A percentile compares a stretch with the other conserved stretches of the same genome.
These are phyloP conservation scores for Drosophila lutescens DNA, from an alignment of 2,888 invertebrate genomes.

Conservation along the genomic window DNA sequence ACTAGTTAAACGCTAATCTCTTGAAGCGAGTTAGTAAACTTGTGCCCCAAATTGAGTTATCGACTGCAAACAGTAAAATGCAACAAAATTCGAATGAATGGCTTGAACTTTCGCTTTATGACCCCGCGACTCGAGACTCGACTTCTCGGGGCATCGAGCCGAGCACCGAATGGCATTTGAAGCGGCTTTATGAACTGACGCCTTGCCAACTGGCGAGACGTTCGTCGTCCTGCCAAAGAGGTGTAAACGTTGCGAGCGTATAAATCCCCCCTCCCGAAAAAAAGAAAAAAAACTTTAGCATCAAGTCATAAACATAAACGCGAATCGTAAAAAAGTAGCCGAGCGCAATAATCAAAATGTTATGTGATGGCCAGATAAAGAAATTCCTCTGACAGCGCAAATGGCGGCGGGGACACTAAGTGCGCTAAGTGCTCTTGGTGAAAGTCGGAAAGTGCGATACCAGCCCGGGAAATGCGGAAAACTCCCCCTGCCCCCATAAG, in stretches of 20 bases:
- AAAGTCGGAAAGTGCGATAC: slow-evolving; percentile 19
- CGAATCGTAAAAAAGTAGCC: slow-evolving; percentile 48
- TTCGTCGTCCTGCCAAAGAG: slow-evolving; percentile 37
- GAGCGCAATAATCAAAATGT: slow-evolving; percentile 58
- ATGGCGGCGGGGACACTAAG: slow-evolving; percentile 9
- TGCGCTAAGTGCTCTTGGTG: slow-evolving; percentile 29
- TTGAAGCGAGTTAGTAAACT: background rate
- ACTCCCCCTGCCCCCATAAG: slow-evolving; percentile 21
- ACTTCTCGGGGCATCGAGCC: background rate
- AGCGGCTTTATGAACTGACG: slow-evolving; percentile 55
- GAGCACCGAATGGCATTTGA: slow-evolving; percentile 18
- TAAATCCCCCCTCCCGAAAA: slow-evolving; percentile 21
- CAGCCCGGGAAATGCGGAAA: background rate
- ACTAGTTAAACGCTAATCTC: too few species aligned
- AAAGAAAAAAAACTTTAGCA: slow-evolving; percentile 21
- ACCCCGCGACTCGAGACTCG: background rate
- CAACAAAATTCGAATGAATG: slow-evolving; percentile 19
- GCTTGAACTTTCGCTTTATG: slow-evolving; percentile 23
- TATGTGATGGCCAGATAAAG: slow-evolving; percentile 61
- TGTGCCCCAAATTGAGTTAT: slow-evolving; percentile 5
- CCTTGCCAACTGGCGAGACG: background rate
- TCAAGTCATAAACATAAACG: slow-evolving; percentile 36
- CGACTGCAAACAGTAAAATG: slow-evolving; percentile 25
- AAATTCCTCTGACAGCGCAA: slow-evolving; percentile 23
- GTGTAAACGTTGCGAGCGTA: slow-evolving; percentile 54